Percentiles rank a stretch among this genome's conserved stretches.
Conservation (phyloP, 2,797 vertebrate species). For the Tenualosa ilisha region DNA sequence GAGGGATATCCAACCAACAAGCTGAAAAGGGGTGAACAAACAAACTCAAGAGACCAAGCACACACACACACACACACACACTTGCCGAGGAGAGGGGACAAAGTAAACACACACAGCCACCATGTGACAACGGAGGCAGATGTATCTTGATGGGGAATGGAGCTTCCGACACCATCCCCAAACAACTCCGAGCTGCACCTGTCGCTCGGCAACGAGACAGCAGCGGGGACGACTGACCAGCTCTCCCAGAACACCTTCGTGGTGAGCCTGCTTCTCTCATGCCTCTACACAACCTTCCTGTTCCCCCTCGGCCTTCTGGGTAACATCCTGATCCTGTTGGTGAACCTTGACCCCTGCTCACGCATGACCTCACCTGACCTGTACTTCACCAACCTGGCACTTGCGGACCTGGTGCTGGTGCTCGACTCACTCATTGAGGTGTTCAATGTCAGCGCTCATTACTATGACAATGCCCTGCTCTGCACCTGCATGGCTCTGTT, state of each 20-base stretch:
- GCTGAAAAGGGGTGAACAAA: slow-evolving; percentile 8
- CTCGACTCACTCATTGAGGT: slow-evolving; percentile 91
- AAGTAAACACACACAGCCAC: neutral
- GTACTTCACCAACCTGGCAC: slow-evolving; percentile 89
- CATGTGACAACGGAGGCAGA: neutral
- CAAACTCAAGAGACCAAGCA: neutral
- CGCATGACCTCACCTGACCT: slow-evolving; percentile 84
- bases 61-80: neutral
- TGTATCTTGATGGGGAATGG: neutral
- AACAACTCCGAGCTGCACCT: slow-evolving; percentile 1
- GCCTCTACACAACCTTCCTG: slow-evolving; percentile 83
- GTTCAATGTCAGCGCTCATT: slow-evolving; percentile 87
- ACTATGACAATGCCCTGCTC: slow-evolving; percentile 83
- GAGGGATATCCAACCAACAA: neutral
- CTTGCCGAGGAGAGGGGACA: neutral
- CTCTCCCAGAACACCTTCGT: slow-evolving; percentile 71
- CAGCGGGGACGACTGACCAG: slow-evolving; percentile 38
- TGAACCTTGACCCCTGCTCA: slow-evolving; percentile 83
- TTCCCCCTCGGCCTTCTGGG: slow-evolving; percentile 88
- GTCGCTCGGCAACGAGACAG: slow-evolving; percentile 44
- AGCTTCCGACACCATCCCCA: neutral
- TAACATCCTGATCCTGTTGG: slow-evolving; percentile 86
- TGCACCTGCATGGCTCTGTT: slow-evolving; percentile 91
- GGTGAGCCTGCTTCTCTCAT: slow-evolving; percentile 81
- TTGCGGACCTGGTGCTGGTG: slow-evolving; percentile 86